Evolutionary conservation across 2,888 invertebrate genomes (phyloP).

Genomic region (Hemicrepidius hirtus): DNA sequence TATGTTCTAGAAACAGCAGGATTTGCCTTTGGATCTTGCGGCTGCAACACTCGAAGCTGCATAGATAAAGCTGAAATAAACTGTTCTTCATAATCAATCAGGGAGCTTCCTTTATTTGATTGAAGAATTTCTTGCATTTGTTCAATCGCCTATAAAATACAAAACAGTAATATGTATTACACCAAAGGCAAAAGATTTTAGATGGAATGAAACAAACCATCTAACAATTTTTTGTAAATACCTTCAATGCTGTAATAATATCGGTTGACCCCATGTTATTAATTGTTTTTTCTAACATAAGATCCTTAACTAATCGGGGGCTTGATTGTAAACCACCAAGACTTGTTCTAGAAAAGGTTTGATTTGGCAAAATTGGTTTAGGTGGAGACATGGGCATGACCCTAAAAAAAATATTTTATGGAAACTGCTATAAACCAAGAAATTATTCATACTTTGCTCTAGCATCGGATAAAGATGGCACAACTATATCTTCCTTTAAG

Average conservation of each 20-base stretch:
- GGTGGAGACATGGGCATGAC: conserved; percentile 76
- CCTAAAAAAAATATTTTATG: conserved; percentile 64
- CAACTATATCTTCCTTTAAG: conserved; percentile 67
- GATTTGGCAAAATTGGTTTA: conserved; percentile 70
- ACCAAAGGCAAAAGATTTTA: not conserved
- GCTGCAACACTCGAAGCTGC: conserved; percentile 77
- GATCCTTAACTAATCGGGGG: conserved; percentile 63
- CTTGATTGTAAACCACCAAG: conserved; percentile 50
- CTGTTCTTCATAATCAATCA: conserved; percentile 79
- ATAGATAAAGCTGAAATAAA: conserved; percentile 78
- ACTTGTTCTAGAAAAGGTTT: conserved; percentile 58
- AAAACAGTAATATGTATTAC: conserved; percentile 5
- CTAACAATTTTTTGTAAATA: too few species aligned
- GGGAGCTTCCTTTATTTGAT: conserved; percentile 73
- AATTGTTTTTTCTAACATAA: conserved; percentile 71
- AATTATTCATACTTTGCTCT: conserved; percentile 62
- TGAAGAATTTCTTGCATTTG: conserved; percentile 81
- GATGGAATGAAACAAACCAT: not conserved
- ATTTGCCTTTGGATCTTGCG: conserved; percentile 67
- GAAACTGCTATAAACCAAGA: conserved; percentile 10
- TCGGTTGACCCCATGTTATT: conserved; percentile 80
- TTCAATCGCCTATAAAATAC: conserved; percentile 75
- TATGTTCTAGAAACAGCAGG: conserved; percentile 73
- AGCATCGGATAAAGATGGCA: conserved; percentile 65
- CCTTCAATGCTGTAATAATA: conserved; percentile 74